Percentiles rank a stretch among this genome's conserved stretches.
These are phyloP conservation scores for Chironex yamaguchii DNA, from an alignment of 30 jellyfish, hydroid and myxozoan species.

Conservation along the genomic window DNA sequence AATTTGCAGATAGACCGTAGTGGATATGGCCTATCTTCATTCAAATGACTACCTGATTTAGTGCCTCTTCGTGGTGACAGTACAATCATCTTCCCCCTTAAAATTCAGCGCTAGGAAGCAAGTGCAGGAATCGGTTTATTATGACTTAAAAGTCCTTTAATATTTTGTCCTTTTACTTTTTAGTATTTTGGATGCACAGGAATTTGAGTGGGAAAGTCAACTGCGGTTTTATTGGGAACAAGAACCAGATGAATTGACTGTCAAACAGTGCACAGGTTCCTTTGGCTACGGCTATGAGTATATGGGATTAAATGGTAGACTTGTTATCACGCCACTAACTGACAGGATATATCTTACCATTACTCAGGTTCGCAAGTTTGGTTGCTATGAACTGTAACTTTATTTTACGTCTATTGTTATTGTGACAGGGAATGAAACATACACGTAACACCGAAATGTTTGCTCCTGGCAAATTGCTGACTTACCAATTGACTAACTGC, in stretches of 20 bases:
- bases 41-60: no score
- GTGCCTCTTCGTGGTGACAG: no score
- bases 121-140: no score
- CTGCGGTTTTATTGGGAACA: conserved; percentile 97
- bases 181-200: conserved; percentile 96
- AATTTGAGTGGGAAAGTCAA: conserved; percentile 99
- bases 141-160: no score
- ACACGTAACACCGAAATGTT: no score
- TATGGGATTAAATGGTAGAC: conserved; percentile 98
- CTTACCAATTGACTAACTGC: no score
- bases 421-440: no score
- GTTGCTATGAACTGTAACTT: neutral
- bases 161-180: neutral
- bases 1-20: no score
- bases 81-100: no score
- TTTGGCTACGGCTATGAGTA: conserved; percentile 98
- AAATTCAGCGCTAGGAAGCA: no score
- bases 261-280: conserved; percentile 94
- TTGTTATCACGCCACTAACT: conserved; percentile 98
- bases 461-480: neutral
- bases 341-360: conserved; percentile 94
- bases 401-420: no score
- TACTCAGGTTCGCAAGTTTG: conserved; percentile 83
- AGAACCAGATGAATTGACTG: conserved; percentile 88
- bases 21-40: no score